Conservation (phyloP, 2,797 vertebrate genomes). For the Pseudopleuronectes americanus region DNA sequence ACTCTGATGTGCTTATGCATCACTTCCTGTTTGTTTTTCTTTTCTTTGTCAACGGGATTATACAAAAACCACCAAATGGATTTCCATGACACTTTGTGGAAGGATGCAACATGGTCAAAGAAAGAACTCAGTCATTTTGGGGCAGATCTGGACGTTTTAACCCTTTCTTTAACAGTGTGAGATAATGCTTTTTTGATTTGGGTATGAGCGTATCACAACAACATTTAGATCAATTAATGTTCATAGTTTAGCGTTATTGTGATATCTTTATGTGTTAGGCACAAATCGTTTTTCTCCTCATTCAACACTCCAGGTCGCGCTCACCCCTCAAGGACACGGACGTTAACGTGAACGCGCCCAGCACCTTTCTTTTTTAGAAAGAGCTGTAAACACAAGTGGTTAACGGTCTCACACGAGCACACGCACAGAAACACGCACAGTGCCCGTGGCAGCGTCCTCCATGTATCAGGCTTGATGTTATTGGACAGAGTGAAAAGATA, state of each 20-base stretch:
- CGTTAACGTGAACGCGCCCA: slow-evolving; percentile 14
- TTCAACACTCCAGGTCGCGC: background rate
- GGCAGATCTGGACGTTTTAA: too few species aligned
- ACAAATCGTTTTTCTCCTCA: background rate
- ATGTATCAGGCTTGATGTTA: slow-evolving; percentile 44
- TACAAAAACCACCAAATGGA: too few species aligned
- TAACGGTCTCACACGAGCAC: slow-evolving; percentile 39
- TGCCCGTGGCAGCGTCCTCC: slow-evolving; percentile 38
- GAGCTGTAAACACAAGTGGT: background rate
- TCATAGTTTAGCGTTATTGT: too few species aligned
- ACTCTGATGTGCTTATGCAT: too few species aligned
- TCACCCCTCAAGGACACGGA: slow-evolving; percentile 33
- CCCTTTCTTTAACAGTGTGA: too few species aligned
- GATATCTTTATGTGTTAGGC: background rate
- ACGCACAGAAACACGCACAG: background rate
- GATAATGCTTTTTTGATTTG: too few species aligned
- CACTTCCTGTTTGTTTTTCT: too few species aligned
- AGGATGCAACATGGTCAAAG: too few species aligned
- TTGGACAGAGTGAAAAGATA: slow-evolving; percentile 71
- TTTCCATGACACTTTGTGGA: too few species aligned
- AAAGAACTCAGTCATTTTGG: too few species aligned
- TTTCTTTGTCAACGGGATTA: too few species aligned
- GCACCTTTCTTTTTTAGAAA: slow-evolving; percentile 18
- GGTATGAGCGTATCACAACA: too few species aligned
- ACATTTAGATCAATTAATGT: background rate